Percentiles rank a stretch among this genome's conserved stretches.
Evolutionary conservation across 1,140 invertebrate species (phyloP).

Genomic region (Daktulosphaira vitifoliae): DNA sequence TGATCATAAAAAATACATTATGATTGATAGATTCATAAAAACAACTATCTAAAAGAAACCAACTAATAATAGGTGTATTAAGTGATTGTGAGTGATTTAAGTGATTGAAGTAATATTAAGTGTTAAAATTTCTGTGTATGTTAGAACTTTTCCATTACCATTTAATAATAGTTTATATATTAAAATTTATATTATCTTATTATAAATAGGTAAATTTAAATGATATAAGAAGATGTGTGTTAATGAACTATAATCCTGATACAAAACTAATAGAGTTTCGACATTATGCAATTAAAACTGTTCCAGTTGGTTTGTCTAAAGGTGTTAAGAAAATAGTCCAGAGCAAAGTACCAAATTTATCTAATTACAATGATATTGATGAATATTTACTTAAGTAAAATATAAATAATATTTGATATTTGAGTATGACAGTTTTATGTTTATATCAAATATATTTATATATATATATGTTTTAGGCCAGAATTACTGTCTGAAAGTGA

Average conservation of each 20-base stretch:
- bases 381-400: slow-evolving; percentile 80
- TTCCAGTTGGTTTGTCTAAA: slow-evolving; percentile 80
- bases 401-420: not conserved
- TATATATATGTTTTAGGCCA: slow-evolving; percentile 24
- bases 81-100: too few relatives aligned
- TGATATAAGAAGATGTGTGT: slow-evolving; percentile 77
- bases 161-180: too few relatives aligned
- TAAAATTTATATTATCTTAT: too few relatives aligned
- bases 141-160: too few relatives aligned
- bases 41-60: too few relatives aligned
- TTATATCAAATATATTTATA: not conserved
- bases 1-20: too few relatives aligned
- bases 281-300: slow-evolving; percentile 78
- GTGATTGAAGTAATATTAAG: too few relatives aligned
- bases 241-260: slow-evolving; percentile 81
- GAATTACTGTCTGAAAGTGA: slow-evolving; percentile 83
- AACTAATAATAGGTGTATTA: too few relatives aligned
- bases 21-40: too few relatives aligned
- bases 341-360: slow-evolving; percentile 83
- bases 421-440: not conserved
- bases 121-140: too few relatives aligned
- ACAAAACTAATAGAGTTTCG: slow-evolving; percentile 85
- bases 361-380: slow-evolving; percentile 75
- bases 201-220: slow-evolving; percentile 69
- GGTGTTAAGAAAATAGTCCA: slow-evolving; percentile 90